Conservation (phyloP, 2,888 invertebrate species). For the Caenorhabditis sinica region DNA sequence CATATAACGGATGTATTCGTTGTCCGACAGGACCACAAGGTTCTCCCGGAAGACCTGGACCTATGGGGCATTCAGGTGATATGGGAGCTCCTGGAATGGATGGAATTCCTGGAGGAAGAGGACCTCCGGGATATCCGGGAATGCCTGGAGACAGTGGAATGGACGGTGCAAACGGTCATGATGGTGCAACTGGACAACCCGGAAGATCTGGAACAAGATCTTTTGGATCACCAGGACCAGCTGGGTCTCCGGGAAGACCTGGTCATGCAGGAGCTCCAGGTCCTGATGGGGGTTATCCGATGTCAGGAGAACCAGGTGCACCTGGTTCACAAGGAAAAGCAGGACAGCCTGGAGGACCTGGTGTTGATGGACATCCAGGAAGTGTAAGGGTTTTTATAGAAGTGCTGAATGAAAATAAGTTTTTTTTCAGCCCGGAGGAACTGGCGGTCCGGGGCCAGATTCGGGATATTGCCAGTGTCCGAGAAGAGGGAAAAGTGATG, state of each 20-base stretch:
- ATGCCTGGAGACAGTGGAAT: slow-evolving; percentile 45
- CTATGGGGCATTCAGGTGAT: slow-evolving; percentile 47
- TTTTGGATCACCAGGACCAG: slow-evolving; percentile 34
- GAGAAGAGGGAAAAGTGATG: slow-evolving; percentile 46
- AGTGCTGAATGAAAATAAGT: background rate
- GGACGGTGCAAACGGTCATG: slow-evolving; percentile 42
- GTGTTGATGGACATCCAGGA: slow-evolving; percentile 60
- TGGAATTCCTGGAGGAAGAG: slow-evolving; percentile 46
- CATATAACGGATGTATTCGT: slow-evolving; percentile 62
- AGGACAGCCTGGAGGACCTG: slow-evolving; percentile 45
- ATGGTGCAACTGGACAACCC: slow-evolving; percentile 49
- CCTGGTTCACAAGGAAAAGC: slow-evolving; percentile 46
- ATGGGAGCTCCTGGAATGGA: slow-evolving; percentile 34
- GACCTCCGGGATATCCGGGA: slow-evolving; percentile 46
- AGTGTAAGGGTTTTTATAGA: slow-evolving; percentile 18
- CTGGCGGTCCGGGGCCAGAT: slow-evolving; percentile 53
- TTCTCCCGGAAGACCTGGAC: slow-evolving; percentile 46
- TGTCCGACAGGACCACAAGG: slow-evolving; percentile 60
- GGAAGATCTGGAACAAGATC: slow-evolving; percentile 52
- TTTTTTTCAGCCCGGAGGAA: slow-evolving; percentile 48
- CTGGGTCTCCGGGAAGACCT: slow-evolving; percentile 46
- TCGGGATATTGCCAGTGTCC: slow-evolving; percentile 64
- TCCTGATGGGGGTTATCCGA: slow-evolving; percentile 45
- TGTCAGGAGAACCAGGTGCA: slow-evolving; percentile 39
- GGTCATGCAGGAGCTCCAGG: slow-evolving; percentile 49